phyloP scores from a whole-genome alignment of 2,113 vertebrate genomes.

The Gymnocephalus cernua region DNA sequence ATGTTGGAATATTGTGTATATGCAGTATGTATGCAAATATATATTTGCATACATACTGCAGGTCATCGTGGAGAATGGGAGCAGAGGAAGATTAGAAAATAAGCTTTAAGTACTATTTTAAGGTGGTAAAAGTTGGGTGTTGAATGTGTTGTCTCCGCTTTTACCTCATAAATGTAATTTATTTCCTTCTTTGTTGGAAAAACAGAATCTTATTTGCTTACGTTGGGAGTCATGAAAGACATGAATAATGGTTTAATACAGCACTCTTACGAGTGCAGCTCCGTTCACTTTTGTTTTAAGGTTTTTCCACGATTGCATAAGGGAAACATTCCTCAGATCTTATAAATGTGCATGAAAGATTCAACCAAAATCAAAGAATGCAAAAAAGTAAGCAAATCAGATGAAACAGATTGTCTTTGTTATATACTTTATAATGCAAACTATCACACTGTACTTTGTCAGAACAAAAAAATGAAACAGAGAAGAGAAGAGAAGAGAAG shows the following conservation, averaged over 20 bases:
- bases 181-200: conserved; percentile 19
- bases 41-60: conserved; percentile 58
- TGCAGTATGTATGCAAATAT: conserved; percentile 22
- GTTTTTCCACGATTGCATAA: neutral
- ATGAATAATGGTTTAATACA: conserved; percentile 48
- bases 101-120: conserved; percentile 3
- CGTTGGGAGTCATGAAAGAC: neutral
- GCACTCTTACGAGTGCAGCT: conserved; percentile 29
- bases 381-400: conserved; percentile 1
- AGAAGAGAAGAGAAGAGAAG: neutral
- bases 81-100: conserved; percentile 24
- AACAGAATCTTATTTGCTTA: conserved; percentile 44
- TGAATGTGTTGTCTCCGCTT: neutral
- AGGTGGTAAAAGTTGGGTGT: conserved; percentile 1
- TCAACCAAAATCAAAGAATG: neutral
- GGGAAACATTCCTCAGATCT: neutral
- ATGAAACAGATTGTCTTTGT: neutral
- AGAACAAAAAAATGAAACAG: neutral
- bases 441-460: neutral
- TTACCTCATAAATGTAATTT: conserved; percentile 31
- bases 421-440: neutral
- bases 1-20: conserved; percentile 36
- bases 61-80: conserved; percentile 33
- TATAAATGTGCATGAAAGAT: neutral
- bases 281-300: neutral